Conservation (phyloP, 2,113 vertebrate genomes). For the Dipodomys ordii region DNA sequence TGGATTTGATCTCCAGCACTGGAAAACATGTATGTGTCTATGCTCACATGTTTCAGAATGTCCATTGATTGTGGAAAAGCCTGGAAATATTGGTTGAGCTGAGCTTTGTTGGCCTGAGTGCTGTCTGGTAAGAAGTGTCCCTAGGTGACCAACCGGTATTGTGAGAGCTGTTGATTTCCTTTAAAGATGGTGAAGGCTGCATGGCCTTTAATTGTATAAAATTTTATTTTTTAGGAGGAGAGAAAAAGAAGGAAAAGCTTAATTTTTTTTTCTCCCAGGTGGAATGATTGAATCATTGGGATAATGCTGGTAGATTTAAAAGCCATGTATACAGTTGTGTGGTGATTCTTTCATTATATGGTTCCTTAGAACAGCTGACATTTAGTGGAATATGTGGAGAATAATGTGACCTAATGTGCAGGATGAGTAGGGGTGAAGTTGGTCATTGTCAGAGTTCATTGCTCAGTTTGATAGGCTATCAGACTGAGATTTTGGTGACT, state of each 20-base stretch:
- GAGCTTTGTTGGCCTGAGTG: conserved; percentile 8
- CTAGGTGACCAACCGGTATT: neutral
- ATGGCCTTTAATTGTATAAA: neutral
- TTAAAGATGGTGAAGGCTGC: neutral
- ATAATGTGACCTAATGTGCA: neutral
- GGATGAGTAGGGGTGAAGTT: neutral
- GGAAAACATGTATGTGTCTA: too few species aligned
- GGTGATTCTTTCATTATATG: neutral
- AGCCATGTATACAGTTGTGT: neutral
- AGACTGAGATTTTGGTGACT: neutral
- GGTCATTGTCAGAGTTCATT: neutral
- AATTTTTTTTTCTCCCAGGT: neutral
- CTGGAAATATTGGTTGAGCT: neutral
- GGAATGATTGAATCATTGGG: conserved; percentile 36
- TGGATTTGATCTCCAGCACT: too few species aligned
- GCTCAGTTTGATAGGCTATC: neutral
- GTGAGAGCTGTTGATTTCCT: neutral
- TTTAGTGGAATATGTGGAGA: neutral
- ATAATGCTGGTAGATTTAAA: neutral
- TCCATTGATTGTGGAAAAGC: conserved; percentile 22
- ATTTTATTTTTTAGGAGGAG: too few species aligned
- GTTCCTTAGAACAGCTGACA: neutral
- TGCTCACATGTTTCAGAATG: neutral
- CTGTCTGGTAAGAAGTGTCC: conserved; percentile 8
- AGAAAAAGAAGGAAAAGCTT: conserved; percentile 6